These are phyloP conservation scores for Cantharis rustica DNA, from an alignment of 2,888 invertebrate species.

Conservation along the genomic window DNA sequence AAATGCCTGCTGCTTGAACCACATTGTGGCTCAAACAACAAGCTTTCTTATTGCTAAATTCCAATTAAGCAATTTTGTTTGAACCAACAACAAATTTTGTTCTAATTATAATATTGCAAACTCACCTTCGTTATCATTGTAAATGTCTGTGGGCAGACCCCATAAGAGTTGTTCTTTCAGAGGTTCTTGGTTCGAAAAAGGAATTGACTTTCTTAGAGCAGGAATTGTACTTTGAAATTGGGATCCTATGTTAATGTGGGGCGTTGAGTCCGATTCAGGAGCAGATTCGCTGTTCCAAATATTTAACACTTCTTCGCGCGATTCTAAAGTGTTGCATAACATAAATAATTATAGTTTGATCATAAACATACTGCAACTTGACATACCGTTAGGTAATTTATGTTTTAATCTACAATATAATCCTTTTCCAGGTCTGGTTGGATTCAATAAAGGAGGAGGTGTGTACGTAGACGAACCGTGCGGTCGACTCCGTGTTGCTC, in stretches of 20 bases:
- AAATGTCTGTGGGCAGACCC: constrained; percentile 80
- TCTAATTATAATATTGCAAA: constrained; percentile 4
- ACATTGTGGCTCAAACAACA: constrained; percentile 43
- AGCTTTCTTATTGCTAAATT: constrained; percentile 27
- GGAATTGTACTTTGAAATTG: constrained; percentile 87
- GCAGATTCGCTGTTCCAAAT: constrained; percentile 53
- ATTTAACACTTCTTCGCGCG: constrained; percentile 43
- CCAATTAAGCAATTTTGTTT: constrained; percentile 13
- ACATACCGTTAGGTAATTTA: neutral
- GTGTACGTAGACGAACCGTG: constrained; percentile 74
- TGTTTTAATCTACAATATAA: constrained; percentile 63
- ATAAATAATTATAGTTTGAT: neutral
- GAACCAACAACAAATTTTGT: constrained; percentile 2
- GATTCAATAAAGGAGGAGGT: constrained; percentile 93
- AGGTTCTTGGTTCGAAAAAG: constrained; percentile 61
- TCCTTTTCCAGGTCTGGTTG: constrained; percentile 86
- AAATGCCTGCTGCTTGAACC: constrained; percentile 44
- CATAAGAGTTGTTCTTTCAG: constrained; percentile 76
- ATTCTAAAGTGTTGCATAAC: constrained; percentile 37
- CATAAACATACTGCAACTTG: neutral
- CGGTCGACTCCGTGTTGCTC: constrained; percentile 57
- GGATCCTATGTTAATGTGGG: constrained; percentile 85
- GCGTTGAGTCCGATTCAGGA: constrained; percentile 62
- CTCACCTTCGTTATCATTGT: constrained; percentile 77
- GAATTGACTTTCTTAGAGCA: constrained; percentile 54